Conservation (phyloP, 1,140 invertebrate species). For the Agrypnia vestita region DNA sequence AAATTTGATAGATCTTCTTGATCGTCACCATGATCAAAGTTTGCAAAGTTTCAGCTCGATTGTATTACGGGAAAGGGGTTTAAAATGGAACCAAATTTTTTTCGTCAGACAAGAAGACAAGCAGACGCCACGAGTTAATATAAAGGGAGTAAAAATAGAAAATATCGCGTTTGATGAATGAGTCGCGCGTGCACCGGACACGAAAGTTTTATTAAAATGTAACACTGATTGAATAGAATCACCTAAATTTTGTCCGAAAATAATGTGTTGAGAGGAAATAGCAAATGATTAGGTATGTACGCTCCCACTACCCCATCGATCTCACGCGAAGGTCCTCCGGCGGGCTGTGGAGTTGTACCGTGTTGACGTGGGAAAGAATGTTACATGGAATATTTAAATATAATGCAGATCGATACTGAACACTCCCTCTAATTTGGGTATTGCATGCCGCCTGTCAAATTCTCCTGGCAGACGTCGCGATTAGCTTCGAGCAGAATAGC, state of each 20-base stretch:
- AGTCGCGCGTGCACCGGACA: too few relatives aligned
- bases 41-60: too few relatives aligned
- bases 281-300: neutral
- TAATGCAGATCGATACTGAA: slow-evolving; percentile 39
- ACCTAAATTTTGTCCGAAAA: neutral
- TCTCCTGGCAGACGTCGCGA: slow-evolving; percentile 18
- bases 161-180: too few relatives aligned
- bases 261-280: neutral
- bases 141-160: too few relatives aligned
- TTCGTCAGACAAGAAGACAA: too few relatives aligned
- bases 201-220: too few relatives aligned
- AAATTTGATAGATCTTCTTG: too few relatives aligned
- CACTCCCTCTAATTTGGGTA: slow-evolving; percentile 44
- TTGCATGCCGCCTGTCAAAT: slow-evolving; percentile 47
- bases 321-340: neutral
- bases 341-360: neutral
- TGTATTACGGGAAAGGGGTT: too few relatives aligned
- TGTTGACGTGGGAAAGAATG: slow-evolving; percentile 1
- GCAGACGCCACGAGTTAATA: too few relatives aligned
- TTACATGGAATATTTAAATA: slow-evolving; percentile 38
- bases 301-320: neutral
- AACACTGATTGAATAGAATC: too few relatives aligned
- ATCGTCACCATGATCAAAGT: too few relatives aligned
- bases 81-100: too few relatives aligned
- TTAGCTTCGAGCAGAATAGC: slow-evolving; percentile 12